Base-by-base conservation (phyloP, 2,888 invertebrate genomes). In the Meghimatium bilineatum region DNA sequence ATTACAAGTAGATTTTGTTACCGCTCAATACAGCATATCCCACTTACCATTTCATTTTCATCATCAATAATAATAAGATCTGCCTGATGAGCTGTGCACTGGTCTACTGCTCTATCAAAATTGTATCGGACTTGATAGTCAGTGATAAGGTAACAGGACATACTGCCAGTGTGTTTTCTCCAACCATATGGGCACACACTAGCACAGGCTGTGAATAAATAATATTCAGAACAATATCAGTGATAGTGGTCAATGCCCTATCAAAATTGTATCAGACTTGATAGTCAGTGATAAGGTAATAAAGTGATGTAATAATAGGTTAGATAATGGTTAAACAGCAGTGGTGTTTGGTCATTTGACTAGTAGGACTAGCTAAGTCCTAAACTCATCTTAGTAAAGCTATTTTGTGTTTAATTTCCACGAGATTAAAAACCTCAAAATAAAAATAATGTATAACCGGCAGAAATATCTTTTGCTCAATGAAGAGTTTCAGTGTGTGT, bases 151-250 rank as follows among this genome's bases (percentile, higher is more conserved):
- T 90, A 89, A 80, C 89, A 90, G 32, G 86, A 85, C 34, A 80
- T 75, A 26, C 87, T 84, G 12, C 84, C 85, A 0, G 86, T 80
- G 29, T 87, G 72, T 36, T 87, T 87, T 56, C 87, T 66, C 90
- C 90, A 90, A 1, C 88, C 86, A 60, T 85, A 85, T 1, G 90
- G 89, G 69, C 90, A 90, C 79, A 87, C 79, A 67, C 85, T 83
- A n/a, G 77, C 17, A 2, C 8, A 17, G 6, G 34, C 80, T 80
- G 80, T 63, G 71, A 34, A 44, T 44, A 34, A 10, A 69, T 17
- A 69, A 20, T 29, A 5, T 8, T 44, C 12, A 44, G 12, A 44
- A 44, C 5, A 44, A 44, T 12, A 44, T 44, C 44, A 44, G 44
- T 44, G 44, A 8, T 44, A 8, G 44, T 86, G 82, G 17, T 34